Base-by-base conservation (phyloP, 2,888 invertebrate species). In the Bellardia pandia region DNA sequence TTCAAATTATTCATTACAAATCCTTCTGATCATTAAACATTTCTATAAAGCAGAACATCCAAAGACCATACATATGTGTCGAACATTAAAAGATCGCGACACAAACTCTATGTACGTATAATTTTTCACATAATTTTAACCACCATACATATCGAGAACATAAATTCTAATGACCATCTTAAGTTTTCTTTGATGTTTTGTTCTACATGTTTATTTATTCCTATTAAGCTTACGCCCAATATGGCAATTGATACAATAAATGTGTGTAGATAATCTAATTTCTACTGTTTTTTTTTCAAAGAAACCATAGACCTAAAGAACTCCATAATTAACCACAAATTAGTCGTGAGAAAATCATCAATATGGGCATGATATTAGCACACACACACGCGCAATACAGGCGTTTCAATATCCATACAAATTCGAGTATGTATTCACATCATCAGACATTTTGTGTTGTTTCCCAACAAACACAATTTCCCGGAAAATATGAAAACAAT, bases 311-410 rank as follows among this genome's bases (percentile, higher is more conserved):
- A 75, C 53, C 62, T 72, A 30, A 60, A 74, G 9, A 64, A 68
- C 45, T 5, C 58, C 79, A 80, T 77, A 76, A 84, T 77, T 53
- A 80, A 60, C 66, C 51, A 77, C 79, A 79, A 83, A 86, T 79
- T 83, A 84, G 72, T 80, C 80, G 84, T 86, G 86, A 86, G 86
- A 86, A 86, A 86, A 79, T 60, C 66, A 72, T 60, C 77, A 83
- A 68, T 48, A 68, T 74, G 74, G 45, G 37, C 71, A 79, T 72
- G 66, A 37, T 77, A 80, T 86, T 79, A 72, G 79, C 80, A 74
- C 72, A 77, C 64, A 77, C 81, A 51, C 64, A 56, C 8, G 23
- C 33, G 30, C 5, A 53, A 14, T 30, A 33, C 14, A 66, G 37
- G 37, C 37, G 6, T 37, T 37, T 4, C 37, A 37, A 37, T 6